Conservation (phyloP, 2,797 vertebrate species). For the Coilia nasus region DNA sequence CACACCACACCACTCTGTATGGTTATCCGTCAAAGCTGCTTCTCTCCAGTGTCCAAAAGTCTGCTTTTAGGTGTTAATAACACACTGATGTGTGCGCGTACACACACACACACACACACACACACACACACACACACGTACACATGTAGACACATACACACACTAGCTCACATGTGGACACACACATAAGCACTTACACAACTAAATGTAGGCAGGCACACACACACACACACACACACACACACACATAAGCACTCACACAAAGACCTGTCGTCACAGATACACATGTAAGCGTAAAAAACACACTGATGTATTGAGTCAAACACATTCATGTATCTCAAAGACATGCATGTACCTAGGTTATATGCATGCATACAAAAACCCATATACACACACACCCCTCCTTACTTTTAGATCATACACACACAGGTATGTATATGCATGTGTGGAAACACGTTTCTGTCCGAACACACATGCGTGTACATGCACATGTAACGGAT, state of each 20-base stretch:
- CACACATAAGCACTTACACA: background rate
- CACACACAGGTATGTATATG: background rate
- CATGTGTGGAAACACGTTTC: background rate
- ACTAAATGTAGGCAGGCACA: background rate
- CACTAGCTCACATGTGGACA: slow-evolving; percentile 26
- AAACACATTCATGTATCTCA: background rate
- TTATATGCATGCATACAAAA: background rate
- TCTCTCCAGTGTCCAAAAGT: too few relatives aligned
- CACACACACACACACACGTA: slow-evolving; percentile 8
- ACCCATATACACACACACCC: too few relatives aligned
- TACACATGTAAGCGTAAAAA: too few relatives aligned
- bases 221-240: background rate
- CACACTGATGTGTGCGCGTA: background rate
- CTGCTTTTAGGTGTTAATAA: background rate
- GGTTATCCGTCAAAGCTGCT: too few relatives aligned
- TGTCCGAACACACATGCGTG: too few relatives aligned
- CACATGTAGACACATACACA: slow-evolving; percentile 18
- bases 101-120: slow-evolving; percentile 24
- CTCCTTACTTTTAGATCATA: too few relatives aligned
- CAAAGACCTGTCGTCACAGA: background rate
- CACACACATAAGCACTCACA: background rate
- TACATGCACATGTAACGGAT: too few relatives aligned
- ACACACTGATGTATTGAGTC: background rate
- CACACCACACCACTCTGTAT: background rate
- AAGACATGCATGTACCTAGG: background rate